Percentiles rank a stretch among this genome's conserved stretches.
These are phyloP conservation scores for Octomys mimax DNA, from an alignment of 2,797 vertebrate genomes.

Conservation along the genomic window DNA sequence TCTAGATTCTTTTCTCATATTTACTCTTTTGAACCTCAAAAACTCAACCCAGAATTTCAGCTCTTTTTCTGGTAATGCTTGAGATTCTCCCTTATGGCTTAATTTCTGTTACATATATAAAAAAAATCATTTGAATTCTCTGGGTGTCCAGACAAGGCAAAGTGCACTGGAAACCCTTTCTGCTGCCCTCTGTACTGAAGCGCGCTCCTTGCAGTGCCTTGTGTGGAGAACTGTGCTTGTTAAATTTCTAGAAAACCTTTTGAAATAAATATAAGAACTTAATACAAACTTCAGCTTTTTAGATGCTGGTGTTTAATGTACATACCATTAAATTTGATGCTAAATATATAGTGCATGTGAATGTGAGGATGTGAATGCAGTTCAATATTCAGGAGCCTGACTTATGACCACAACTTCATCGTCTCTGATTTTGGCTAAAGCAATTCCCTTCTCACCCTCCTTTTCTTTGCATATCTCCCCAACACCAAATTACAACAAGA, in stretches of 20 bases:
- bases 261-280: not conserved
- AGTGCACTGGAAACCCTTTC: not conserved
- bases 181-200: not conserved
- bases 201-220: slow-evolving; percentile 1
- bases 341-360: not conserved
- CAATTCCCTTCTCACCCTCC: not conserved
- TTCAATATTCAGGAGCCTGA: not conserved
- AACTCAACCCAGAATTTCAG: not conserved
- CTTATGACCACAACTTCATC: not conserved
- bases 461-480: not conserved
- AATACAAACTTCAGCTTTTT: slow-evolving; percentile 7
- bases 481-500: not conserved
- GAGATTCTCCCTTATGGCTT: not conserved
- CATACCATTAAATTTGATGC: not conserved
- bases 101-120: not conserved
- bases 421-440: not conserved
- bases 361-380: not conserved
- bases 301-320: not conserved
- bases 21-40: slow-evolving; percentile 59
- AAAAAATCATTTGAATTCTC: not conserved
- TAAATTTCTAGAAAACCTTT: not conserved
- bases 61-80: not conserved
- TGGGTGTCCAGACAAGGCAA: not conserved
- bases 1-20: slow-evolving; percentile 67
- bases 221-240: not conserved